Base-by-base conservation (phyloP, 1,140 invertebrate species). In the Mamestra configurata region DNA sequence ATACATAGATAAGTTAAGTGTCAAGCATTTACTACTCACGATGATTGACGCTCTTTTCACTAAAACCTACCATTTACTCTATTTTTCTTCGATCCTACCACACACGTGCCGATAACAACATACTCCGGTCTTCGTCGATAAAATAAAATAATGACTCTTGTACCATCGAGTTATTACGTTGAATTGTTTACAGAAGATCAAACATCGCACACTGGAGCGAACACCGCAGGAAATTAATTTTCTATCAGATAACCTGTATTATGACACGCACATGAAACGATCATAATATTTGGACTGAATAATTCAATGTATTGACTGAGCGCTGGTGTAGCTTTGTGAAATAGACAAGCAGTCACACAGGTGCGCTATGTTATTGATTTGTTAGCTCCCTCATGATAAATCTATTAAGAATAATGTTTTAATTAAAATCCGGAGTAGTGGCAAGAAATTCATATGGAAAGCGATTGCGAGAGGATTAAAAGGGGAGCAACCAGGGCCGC, bases 161-260 rank as follows among this genome's bases (percentile, higher is more conserved):
- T 31, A 59, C 35, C 35, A 18, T n/a, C 18, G n/a, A 35, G 61
- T 66, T 61, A 73, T 10, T 27, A 24, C 5, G 20, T 57, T 53
- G 35, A 49, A 57, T 73, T 57, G 37, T 59, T 59, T 35, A 46
- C 73, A 43, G 57, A 76, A 61, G 57, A 76, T 64, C 73, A 64
- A 64, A 76, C 55, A 76, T 22, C 20, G 24, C 8, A 55, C 51
- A 46, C 20, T 46, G 40, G 37, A 46, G 57, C 22, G 22, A 76
- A 49, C 40, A 61, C 57, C 43, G 15, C 51, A 24, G 43, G 57
- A 76, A 76, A 64, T 64, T 76, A 73, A 59, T 73, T 73, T 73
- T 55, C 57, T 64, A 76, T 64, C 73, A 76, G 57, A 76, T 76
- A 76, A 43, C 31, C 55, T 73, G 71, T 24, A 57, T 55, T 61